A percentile compares a stretch with the other conserved stretches of the same genome.
phyloP scores from a whole-genome alignment of 2,797 vertebrate species.

The Gallinago solitaria region DNA sequence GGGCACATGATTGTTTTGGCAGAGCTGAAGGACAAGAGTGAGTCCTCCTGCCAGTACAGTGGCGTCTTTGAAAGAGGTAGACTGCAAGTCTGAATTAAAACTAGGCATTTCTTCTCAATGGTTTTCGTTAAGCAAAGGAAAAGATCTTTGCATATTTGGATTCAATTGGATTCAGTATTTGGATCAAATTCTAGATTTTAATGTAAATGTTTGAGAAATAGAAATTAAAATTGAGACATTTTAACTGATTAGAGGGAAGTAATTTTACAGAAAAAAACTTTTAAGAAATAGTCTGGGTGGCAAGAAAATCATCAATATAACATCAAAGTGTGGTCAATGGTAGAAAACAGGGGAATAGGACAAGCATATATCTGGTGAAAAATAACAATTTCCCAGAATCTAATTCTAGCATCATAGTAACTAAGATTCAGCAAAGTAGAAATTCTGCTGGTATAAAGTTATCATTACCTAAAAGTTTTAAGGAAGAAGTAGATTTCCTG shows the following conservation, averaged over 20 bases:
- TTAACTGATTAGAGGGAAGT: background rate
- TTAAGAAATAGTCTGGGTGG: background rate
- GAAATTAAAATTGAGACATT: background rate
- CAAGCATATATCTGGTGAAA: background rate
- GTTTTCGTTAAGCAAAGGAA: background rate
- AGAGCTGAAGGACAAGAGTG: background rate
- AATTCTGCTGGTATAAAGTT: background rate
- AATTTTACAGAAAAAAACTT: background rate
- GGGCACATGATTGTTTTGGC: background rate
- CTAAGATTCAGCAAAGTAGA: background rate
- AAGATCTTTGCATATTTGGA: background rate
- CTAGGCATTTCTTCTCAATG: background rate
- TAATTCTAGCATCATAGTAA: background rate
- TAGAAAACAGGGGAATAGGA: background rate
- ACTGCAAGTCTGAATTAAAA: background rate
- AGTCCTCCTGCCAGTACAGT: background rate
- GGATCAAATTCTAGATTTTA: background rate
- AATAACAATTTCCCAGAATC: background rate
- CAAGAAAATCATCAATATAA: background rate
- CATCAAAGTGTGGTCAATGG: background rate
- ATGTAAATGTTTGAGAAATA: background rate
- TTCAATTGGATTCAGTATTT: background rate
- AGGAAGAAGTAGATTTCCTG: background rate
- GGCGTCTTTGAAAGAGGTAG: background rate
- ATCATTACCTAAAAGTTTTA: background rate